A percentile compares a stretch with the other conserved stretches of the same genome.
Evolutionary conservation across 1,140 invertebrate species (phyloP).

Genomic region (Vanessa tameamea): DNA sequence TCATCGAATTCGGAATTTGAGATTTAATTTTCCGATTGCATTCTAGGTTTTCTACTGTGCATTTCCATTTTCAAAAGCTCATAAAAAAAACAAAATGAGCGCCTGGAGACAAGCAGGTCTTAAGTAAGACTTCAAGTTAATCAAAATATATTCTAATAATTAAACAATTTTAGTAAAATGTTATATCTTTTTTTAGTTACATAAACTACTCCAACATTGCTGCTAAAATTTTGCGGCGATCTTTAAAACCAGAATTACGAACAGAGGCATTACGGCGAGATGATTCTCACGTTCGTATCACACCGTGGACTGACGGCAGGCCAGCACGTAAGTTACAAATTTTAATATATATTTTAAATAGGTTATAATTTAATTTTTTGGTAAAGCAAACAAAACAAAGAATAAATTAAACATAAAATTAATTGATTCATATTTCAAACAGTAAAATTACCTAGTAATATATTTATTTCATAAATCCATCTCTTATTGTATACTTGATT

Average conservation of each 20-base stretch:
- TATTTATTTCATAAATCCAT: not conserved
- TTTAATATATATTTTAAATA: not conserved
- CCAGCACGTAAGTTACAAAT: conserved; percentile 86
- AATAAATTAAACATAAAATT: no score
- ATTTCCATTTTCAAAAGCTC: conserved; percentile 8
- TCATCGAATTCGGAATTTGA: conserved; percentile 42
- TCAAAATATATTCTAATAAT: not conserved
- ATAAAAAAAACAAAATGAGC: conserved; percentile 61
- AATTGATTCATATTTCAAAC: no score
- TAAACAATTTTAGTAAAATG: not conserved
- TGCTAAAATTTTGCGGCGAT: conserved; percentile 88
- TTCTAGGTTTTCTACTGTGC: conserved; percentile 34
- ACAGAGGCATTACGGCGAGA: conserved; percentile 89
- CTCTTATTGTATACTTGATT: conserved; percentile 42
- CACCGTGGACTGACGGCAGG: conserved; percentile 92
- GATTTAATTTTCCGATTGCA: conserved; percentile 44
- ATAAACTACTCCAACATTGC: conserved; percentile 96
- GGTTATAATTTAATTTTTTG: not conserved
- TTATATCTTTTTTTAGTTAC: conserved; percentile 82
- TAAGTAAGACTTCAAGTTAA: conserved; percentile 56
- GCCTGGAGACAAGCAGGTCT: conserved; percentile 75
- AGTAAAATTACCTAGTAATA: not conserved
- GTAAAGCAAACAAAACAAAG: not conserved
- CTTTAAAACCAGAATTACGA: conserved; percentile 87
- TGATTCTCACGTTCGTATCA: conserved; percentile 88